These are phyloP conservation scores for Anguilla japonica DNA, from an alignment of 2,113 vertebrate genomes.

Conservation along the genomic window DNA sequence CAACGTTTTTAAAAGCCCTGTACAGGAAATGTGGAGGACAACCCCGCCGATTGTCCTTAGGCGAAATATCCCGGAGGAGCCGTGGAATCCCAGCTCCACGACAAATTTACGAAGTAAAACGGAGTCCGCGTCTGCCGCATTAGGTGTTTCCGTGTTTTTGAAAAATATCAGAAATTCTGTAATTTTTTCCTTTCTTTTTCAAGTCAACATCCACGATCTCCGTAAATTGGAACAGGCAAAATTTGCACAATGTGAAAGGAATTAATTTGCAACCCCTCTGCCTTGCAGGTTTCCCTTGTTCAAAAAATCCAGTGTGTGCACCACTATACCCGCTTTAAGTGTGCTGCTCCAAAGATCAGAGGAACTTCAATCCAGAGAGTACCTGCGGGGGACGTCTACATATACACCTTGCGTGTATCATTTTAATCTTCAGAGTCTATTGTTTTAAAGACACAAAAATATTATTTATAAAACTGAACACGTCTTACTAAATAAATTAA, in stretches of 20 bases:
- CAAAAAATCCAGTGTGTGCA: slow-evolving; percentile 49
- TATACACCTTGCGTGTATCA: slow-evolving; percentile 65
- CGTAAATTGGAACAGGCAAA: slow-evolving; percentile 35
- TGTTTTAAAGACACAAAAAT: slow-evolving; percentile 32
- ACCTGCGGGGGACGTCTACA: slow-evolving; percentile 60
- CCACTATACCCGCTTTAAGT: slow-evolving; percentile 19
- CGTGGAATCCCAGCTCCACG: slow-evolving; percentile 63
- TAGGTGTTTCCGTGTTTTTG: slow-evolving; percentile 66
- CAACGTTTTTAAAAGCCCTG: slow-evolving; percentile 61
- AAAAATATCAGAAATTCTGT: slow-evolving; percentile 47
- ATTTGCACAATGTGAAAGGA: slow-evolving; percentile 39
- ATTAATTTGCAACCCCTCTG: slow-evolving; percentile 41
- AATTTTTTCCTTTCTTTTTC: slow-evolving; percentile 20
- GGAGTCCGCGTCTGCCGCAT: slow-evolving; percentile 68
- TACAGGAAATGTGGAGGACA: slow-evolving; percentile 53
- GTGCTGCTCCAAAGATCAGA: slow-evolving; percentile 54
- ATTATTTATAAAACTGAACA: slow-evolving; percentile 24
- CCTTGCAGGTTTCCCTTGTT: slow-evolving; percentile 33
- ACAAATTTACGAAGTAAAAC: slow-evolving; percentile 58
- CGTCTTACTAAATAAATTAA: slow-evolving; percentile 26
- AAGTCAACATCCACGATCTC: slow-evolving; percentile 35
- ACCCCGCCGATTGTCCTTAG: slow-evolving; percentile 61
- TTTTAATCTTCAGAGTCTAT: slow-evolving; percentile 48
- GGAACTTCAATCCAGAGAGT: slow-evolving; percentile 54
- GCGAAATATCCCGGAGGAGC: slow-evolving; percentile 61